These are phyloP conservation scores for Allolobophora icterica DNA, from an alignment of 2,888 invertebrate genomes.

Conservation along the genomic window DNA sequence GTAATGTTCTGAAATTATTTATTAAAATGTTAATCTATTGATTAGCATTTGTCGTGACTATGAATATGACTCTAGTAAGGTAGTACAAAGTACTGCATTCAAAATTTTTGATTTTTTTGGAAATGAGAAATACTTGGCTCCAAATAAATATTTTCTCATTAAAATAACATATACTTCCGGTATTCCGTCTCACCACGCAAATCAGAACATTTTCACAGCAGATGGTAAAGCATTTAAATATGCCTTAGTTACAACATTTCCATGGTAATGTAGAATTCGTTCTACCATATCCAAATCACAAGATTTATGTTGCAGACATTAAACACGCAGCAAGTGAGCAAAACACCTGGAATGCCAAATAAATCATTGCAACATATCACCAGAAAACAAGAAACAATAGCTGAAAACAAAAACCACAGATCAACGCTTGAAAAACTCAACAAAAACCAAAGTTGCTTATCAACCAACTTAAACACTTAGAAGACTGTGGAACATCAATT, in stretches of 20 bases:
- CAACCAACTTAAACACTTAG: neutral
- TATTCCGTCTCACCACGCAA: neutral
- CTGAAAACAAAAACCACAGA: neutral
- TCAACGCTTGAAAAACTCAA: neutral
- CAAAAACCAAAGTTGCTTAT: constrained; percentile 1
- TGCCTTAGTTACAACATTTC: neutral
- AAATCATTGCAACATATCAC: constrained; percentile 2
- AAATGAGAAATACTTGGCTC: neutral
- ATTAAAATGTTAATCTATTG: neutral
- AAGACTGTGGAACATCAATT: neutral
- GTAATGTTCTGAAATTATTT: neutral
- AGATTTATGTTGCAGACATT: neutral
- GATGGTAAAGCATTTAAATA: too few relatives aligned
- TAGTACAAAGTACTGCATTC: neutral
- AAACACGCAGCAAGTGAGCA: neutral
- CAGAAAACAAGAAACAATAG: neutral
- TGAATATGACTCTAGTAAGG: neutral
- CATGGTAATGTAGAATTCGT: neutral
- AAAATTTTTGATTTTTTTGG: neutral
- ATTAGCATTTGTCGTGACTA: neutral
- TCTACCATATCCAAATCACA: neutral
- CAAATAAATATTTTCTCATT: neutral
- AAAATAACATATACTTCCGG: neutral
- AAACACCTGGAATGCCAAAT: constrained; percentile 11
- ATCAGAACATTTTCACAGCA: neutral